These are phyloP conservation scores for Montipora capricornis DNA, from an alignment of 64 coral and sea anemone genomes.

Conservation along the genomic window DNA sequence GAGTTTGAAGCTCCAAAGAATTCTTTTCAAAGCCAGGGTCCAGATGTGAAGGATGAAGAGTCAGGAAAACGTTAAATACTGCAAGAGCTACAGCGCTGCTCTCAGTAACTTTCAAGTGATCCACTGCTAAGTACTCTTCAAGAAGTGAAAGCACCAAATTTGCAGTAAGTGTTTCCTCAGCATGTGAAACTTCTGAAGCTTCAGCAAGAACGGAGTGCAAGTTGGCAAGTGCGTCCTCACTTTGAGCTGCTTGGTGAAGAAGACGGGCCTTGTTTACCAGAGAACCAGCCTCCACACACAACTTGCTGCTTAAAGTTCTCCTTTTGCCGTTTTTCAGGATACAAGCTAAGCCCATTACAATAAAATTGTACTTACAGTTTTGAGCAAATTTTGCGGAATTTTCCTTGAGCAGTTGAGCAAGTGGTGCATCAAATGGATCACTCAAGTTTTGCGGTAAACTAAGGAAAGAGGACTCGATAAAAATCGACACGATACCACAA, in stretches of 20 bases:
- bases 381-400: conserved; percentile 62
- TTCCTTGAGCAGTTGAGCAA: conserved; percentile 39
- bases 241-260: conserved; percentile 35
- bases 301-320: background rate
- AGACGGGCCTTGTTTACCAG: conserved; percentile 50
- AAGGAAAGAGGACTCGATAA: no score
- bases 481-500: no score
- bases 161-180: background rate
- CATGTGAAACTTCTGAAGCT: background rate
- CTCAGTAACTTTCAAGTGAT: conserved; percentile 85
- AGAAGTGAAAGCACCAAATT: conserved; percentile 42
- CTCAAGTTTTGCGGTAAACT: no score
- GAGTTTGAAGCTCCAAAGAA: conserved; percentile 16
- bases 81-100: conserved; percentile 81
- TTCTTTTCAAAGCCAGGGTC: conserved; percentile 3
- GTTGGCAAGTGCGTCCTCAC: background rate
- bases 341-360: conserved; percentile 77
- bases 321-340: conserved; percentile 45
- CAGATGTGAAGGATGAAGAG: conserved; percentile 49
- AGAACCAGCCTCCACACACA: conserved; percentile 7
- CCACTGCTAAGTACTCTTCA: conserved; percentile 63
- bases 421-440: conserved; percentile 20
- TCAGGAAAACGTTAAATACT: conserved; percentile 78
- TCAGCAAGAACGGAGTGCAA: background rate
- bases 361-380: conserved; percentile 84